Base-by-base conservation (phyloP, 1,140 invertebrate genomes). In the Saccostrea echinata region DNA sequence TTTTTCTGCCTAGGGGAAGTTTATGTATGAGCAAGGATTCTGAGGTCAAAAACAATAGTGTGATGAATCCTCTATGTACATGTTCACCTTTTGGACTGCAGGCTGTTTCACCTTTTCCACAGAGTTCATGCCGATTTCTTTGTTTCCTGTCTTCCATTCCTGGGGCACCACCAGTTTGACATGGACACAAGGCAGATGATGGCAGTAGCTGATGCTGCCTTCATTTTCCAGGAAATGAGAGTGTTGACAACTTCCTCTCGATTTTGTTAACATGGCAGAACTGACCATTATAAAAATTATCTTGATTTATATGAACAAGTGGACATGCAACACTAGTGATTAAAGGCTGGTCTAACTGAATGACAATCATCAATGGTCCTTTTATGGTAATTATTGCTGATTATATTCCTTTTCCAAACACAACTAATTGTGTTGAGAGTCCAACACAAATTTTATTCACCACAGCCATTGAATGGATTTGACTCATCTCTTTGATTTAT, bases 271-370 rank as follows among this genome's bases (percentile, higher is more conserved):
- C 68, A 30, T 33, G 68, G 68, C 68, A 27, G 30, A 76, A 76
- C 68, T 76, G 68, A 76, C 68, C 68, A 76, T 76, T 76, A 76
- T 76, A 76, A 76, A 76, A 76, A 76, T 76, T 76, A 76, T 76
- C 27, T 76, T 76, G 68, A 76, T 76, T 76, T 76, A 76, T 76
- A 27, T 16, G 68, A 76, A 76, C 68, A 76, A 76, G 68, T 76
- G 68, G 68, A 76, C 68, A 76, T 76, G 68, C 68, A 76, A 76
- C 68, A 76, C 27, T 76, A 33, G 30, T 76, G 68, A 76, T 76
- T 27, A 76, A 76, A 27, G 68, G 0, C 68, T 76, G 68, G 68
- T 76, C 68, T 30, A 76, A 76, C 68, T 30, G 13, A 76, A 30
- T 76, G 30, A 16, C 64, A 27, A 33, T 76, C 16, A 27, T 30